These are phyloP conservation scores for Melanerpes formicivorus DNA, from an alignment of 2,113 vertebrate species.

Conservation along the genomic window DNA sequence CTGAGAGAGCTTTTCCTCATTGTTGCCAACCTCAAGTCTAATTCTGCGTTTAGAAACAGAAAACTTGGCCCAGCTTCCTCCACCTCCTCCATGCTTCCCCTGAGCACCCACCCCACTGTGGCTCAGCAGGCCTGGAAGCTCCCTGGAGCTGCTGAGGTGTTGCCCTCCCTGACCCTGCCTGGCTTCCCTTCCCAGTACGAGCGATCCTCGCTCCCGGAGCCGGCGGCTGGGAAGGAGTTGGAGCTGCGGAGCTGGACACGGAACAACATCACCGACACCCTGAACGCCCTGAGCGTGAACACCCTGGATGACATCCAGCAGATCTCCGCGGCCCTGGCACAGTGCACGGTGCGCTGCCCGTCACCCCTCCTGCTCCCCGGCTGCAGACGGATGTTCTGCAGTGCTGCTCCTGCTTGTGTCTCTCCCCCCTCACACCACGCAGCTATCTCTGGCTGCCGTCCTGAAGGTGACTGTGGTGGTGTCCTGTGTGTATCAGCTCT, in stretches of 20 bases:
- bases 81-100: neutral
- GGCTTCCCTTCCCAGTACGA: constrained; percentile 78
- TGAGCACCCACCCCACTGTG: neutral
- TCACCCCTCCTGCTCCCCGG: neutral
- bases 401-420: neutral
- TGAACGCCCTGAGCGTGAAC: constrained; percentile 89
- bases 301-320: constrained; percentile 95
- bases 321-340: constrained; percentile 89
- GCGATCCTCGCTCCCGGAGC: constrained; percentile 27
- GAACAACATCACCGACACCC: constrained; percentile 88
- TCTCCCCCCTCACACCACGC: fast-evolving
- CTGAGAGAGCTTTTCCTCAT: neutral
- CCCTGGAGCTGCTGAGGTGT: neutral
- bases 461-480: neutral
- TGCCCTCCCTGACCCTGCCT: neutral
- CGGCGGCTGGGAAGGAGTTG: constrained; percentile 62
- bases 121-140: neutral
- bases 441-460: neutral
- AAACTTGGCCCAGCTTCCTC: neutral
- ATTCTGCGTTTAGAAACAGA: neutral
- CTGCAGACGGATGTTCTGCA: neutral
- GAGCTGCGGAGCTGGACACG: constrained; percentile 82
- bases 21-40: neutral
- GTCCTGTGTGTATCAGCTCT: neutral
- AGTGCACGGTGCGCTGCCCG: constrained; percentile 87